Conservation (phyloP, 2,797 vertebrate genomes). For the Neostethus bicornis region DNA sequence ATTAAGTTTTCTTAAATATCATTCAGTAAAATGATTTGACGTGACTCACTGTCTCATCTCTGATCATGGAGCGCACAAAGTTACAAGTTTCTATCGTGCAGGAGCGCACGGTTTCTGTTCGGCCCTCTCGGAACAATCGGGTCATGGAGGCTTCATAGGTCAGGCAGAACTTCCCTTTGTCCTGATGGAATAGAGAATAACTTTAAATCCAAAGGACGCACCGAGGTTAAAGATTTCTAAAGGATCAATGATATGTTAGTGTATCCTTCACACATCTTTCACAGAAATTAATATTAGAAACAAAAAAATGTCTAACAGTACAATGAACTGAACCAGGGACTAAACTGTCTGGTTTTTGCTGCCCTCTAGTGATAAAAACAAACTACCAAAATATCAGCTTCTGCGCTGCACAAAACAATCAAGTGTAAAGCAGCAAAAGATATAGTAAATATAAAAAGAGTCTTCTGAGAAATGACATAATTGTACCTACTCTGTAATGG, state of each 20-base stretch:
- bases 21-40: background rate
- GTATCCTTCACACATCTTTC: background rate
- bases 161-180: constrained; percentile 95
- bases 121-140: constrained; percentile 92
- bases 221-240: too few relatives aligned
- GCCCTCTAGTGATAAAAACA: constrained; percentile 57
- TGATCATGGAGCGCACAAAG: constrained; percentile 88
- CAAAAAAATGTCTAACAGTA: background rate
- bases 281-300: background rate
- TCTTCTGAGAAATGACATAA: background rate
- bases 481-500: constrained; percentile 85
- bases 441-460: background rate
- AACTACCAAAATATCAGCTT: background rate
- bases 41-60: constrained; percentile 82
- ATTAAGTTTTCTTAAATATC: background rate
- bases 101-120: constrained; percentile 95
- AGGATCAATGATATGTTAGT: background rate
- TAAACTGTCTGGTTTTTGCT: constrained; percentile 19
- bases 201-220: background rate
- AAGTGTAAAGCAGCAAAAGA: background rate
- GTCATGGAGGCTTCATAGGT: constrained; percentile 99
- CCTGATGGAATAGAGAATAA: constrained; percentile 64
- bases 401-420: background rate
- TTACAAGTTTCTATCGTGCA: constrained; percentile 87
- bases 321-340: background rate